Base-by-base conservation (phyloP, 2,888 invertebrate genomes). In the Drosophila testacea region DNA sequence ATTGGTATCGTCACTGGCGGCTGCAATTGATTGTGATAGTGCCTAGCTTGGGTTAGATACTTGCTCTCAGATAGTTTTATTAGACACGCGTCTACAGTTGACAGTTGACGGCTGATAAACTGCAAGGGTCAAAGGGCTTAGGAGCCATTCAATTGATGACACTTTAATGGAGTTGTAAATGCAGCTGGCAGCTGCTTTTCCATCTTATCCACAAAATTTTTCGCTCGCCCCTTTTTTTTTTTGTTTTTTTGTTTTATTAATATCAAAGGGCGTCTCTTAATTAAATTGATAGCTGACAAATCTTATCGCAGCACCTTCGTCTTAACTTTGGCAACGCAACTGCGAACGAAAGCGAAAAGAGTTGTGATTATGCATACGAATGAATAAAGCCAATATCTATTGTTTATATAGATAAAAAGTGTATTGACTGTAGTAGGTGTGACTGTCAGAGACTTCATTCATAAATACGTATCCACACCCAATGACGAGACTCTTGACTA, bases 381-480 rank as follows among this genome's bases (percentile, higher is more conserved):
- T 79, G 16, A n/a, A 27, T 79, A 67, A 54, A 72, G 75, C 56
- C 79, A 72, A 87, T 89, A 88, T 89, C 75, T 79, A 54, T 76
- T 89, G 81, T 84, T 81, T 88, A 76, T 77, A 83, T 71, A 86
- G 88, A 89, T 86, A 86, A 79, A 87, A 66, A 62, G 13, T 42
- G 59, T 39, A 11, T 47, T 73, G 59, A 59, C 48, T 39, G 56
- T 57, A 36, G 81, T 73, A 67, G 77, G 84, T 83, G 87, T 68
- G 89, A 79, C 87, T 73, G 56, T 46, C 47, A 54, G 57, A 64
- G 76, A 83, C 73, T 88, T 88, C 83, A 84, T 84, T 84, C 83
- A 84, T 84, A 72, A 83, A 66, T 67, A 52, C 51, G 42, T 52
- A 59, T 68, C 62, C 80, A 51, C 71, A 60, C 69, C 77, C 74